Evolutionary conservation across 2,888 invertebrate species (phyloP).

Genomic region (Hypena proboscidalis): DNA sequence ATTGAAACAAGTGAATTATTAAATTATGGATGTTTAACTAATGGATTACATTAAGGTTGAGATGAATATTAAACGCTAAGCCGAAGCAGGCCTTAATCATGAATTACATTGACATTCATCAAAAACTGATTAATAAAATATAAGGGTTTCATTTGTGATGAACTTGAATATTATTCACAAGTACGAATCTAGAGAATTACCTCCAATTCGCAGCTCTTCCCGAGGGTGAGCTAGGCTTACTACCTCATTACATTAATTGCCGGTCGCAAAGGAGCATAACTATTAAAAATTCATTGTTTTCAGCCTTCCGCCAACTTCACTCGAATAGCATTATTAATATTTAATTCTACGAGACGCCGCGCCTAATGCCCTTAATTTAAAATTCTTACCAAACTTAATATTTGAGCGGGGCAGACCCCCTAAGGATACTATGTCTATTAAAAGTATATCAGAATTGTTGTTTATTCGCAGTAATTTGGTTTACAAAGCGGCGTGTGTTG

Average conservation of each 20-base stretch:
- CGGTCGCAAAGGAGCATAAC: slow-evolving; percentile 70
- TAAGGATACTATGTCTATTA: slow-evolving; percentile 58
- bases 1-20: too few relatives aligned
- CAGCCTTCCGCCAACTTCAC: slow-evolving; percentile 63
- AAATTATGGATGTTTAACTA: too few relatives aligned
- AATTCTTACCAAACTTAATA: slow-evolving; percentile 82
- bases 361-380: slow-evolving; percentile 79
- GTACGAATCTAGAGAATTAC: slow-evolving; percentile 57
- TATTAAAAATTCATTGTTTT: slow-evolving; percentile 80
- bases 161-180: slow-evolving; percentile 39
- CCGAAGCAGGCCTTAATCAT: too few relatives aligned
- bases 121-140: slow-evolving; percentile 9
- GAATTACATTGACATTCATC: not conserved
- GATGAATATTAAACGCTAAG: too few relatives aligned
- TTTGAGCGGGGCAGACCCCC: slow-evolving; percentile 70
- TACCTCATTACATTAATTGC: slow-evolving; percentile 78
- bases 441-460: slow-evolving; percentile 54
- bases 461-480: slow-evolving; percentile 66
- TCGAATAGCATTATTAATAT: slow-evolving; percentile 79
- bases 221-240: slow-evolving; percentile 60
- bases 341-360: slow-evolving; percentile 73
- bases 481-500: slow-evolving; percentile 59
- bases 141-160: slow-evolving; percentile 25
- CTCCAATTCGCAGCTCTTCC: slow-evolving; percentile 51
- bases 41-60: too few relatives aligned